Conservation (phyloP, 30 jellyfish, hydroid and myxozoan genomes). For the Nemopilema nomurai region DNA sequence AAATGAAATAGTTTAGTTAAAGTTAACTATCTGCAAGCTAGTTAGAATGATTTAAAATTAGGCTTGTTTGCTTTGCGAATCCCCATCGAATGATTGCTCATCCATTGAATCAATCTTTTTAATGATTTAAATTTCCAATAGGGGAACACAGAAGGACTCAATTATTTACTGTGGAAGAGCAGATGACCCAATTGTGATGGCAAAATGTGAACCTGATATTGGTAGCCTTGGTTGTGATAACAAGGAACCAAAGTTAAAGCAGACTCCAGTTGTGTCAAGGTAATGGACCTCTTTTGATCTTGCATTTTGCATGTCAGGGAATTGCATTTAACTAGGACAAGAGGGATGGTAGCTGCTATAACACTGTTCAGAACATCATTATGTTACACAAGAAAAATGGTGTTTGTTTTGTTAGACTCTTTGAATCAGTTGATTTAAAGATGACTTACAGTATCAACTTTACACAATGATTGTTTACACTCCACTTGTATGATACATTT, state of each 20-base stretch:
- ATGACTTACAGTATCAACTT: not conserved
- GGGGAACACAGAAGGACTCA: conserved; percentile 40
- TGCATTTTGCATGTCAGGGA: not conserved
- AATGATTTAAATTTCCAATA: not conserved
- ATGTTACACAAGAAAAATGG: too few relatives aligned
- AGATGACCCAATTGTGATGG: conserved; percentile 15
- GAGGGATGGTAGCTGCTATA: too few relatives aligned
- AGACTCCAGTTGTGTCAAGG: conserved; percentile 21
- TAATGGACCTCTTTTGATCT: too few relatives aligned
- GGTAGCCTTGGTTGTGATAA: conserved; percentile 8
- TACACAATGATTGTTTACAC: not conserved
- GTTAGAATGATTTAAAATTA: too few relatives aligned
- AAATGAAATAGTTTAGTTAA: too few relatives aligned
- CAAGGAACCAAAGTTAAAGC: conserved; percentile 19
- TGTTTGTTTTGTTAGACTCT: too few relatives aligned
- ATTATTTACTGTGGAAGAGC: conserved; percentile 17
- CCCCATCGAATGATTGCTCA: too few relatives aligned
- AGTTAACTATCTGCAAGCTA: too few relatives aligned
- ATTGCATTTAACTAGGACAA: too few relatives aligned
- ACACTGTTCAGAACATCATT: too few relatives aligned
- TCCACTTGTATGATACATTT: not conserved
- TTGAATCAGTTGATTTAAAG: too few relatives aligned
- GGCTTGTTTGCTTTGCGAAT: too few relatives aligned
- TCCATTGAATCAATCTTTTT: not conserved
- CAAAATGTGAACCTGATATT: conserved; percentile 18